phyloP scores from a whole-genome alignment of 2,113 vertebrate species.

The Alligator sinensis region DNA sequence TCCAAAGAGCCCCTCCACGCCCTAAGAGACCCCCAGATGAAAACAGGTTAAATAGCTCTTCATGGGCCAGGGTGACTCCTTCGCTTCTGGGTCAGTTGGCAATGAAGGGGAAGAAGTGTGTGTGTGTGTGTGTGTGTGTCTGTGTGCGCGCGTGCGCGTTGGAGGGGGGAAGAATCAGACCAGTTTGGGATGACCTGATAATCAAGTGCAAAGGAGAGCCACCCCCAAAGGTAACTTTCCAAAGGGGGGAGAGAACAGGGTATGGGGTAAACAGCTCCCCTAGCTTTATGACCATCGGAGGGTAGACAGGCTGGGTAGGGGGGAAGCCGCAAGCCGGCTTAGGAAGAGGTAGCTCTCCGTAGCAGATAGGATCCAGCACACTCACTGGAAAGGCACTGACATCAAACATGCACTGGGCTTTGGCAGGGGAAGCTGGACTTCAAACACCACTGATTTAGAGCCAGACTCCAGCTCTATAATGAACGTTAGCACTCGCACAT shows the following conservation, averaged over 20 bases:
- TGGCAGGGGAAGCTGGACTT: neutral
- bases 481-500: accelerated
- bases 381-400: neutral
- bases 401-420: neutral
- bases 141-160: no score
- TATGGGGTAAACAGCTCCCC: neutral
- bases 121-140: no score
- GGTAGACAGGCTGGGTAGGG: neutral
- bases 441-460: neutral
- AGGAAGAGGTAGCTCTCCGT: neutral
- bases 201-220: neutral
- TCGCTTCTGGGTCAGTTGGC: constrained; percentile 84
- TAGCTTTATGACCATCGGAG: neutral
- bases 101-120: neutral
- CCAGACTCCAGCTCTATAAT: neutral
- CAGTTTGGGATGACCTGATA: neutral
- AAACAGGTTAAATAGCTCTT: neutral
- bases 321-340: neutral
- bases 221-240: neutral
- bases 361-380: neutral
- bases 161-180: neutral
- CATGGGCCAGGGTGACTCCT: constrained; percentile 78
- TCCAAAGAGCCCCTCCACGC: constrained; percentile 25
- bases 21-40: neutral
- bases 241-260: neutral